Percentiles rank a stretch among this genome's conserved stretches.
phyloP scores from a whole-genome alignment of 1,140 invertebrate species.

The Anadara kagoshimensis region DNA sequence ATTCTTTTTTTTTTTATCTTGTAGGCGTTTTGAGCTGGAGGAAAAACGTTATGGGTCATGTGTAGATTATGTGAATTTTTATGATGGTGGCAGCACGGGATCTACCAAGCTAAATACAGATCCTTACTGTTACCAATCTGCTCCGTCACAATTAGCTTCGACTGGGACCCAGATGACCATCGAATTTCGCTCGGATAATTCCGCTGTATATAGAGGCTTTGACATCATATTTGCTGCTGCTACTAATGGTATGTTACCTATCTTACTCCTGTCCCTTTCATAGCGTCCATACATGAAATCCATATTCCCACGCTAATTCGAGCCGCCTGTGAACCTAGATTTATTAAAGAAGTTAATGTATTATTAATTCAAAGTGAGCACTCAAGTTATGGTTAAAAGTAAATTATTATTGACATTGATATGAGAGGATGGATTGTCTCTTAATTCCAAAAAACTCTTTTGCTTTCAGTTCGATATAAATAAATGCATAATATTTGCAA shows the following conservation, averaged over 20 bases:
- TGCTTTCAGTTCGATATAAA: no score
- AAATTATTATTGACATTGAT: no score
- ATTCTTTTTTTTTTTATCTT: conserved; percentile 24
- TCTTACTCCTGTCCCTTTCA: no score
- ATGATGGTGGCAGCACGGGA: conserved; percentile 43
- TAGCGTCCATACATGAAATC: no score
- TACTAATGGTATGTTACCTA: conserved; percentile 11
- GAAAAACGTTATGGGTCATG: conserved; percentile 25
- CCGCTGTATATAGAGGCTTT: conserved; percentile 40
- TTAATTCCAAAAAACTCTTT: no score
- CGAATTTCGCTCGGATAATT: conserved; percentile 43
- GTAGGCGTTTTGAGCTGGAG: conserved; percentile 33
- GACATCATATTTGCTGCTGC: conserved; percentile 43
- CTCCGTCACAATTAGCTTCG: conserved; percentile 38
- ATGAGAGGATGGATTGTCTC: no score
- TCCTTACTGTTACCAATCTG: conserved; percentile 38
- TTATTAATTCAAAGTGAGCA: no score
- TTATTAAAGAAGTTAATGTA: no score
- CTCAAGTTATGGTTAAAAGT: no score
- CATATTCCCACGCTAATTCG: no score
- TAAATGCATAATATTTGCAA: no score
- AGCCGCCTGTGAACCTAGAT: no score
- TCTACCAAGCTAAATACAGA: conserved; percentile 27
- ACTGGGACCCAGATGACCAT: conserved; percentile 38
- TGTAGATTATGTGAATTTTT: conserved; percentile 48